Percentiles rank a stretch among this genome's conserved stretches.
Evolutionary conservation across 1,140 invertebrate genomes (phyloP).

Genomic region (Drosophila prosaltans): DNA sequence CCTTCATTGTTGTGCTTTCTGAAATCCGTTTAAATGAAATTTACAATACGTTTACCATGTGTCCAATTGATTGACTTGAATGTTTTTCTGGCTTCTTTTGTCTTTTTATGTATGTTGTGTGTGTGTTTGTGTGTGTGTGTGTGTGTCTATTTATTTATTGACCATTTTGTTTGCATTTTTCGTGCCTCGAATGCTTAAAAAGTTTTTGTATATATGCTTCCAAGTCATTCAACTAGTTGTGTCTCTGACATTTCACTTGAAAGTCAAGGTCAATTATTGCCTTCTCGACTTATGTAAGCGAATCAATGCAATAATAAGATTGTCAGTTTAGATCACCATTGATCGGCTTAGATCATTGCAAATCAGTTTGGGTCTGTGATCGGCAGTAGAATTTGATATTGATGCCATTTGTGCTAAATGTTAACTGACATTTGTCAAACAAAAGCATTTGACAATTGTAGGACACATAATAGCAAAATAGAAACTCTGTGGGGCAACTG

Average conservation of each 20-base stretch:
- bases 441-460: conserved; percentile 4
- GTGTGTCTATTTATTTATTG: conserved; percentile 18
- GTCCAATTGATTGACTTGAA: conserved; percentile 16
- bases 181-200: conserved; percentile 9
- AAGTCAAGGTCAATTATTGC: conserved; percentile 18
- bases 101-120: neutral
- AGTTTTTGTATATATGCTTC: neutral
- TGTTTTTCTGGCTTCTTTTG: conserved; percentile 23
- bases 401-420: conserved; percentile 13
- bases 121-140: neutral
- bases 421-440: conserved; percentile 13
- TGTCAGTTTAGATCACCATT: conserved; percentile 1
- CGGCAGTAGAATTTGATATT: conserved; percentile 16
- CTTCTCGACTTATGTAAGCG: conserved; percentile 1
- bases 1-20: neutral
- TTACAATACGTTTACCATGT: conserved; percentile 12
- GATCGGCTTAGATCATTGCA: conserved; percentile 1
- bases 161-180: conserved; percentile 15
- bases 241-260: conserved; percentile 20
- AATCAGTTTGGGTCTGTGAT: neutral
- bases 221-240: conserved; percentile 17
- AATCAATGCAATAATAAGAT: neutral
- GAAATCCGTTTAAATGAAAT: conserved; percentile 18
- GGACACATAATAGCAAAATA: conserved; percentile 4
- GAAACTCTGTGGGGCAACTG: neutral